These are phyloP conservation scores for Synanthedon tipuliformis DNA, from an alignment of 2,888 invertebrate genomes.

Conservation along the genomic window DNA sequence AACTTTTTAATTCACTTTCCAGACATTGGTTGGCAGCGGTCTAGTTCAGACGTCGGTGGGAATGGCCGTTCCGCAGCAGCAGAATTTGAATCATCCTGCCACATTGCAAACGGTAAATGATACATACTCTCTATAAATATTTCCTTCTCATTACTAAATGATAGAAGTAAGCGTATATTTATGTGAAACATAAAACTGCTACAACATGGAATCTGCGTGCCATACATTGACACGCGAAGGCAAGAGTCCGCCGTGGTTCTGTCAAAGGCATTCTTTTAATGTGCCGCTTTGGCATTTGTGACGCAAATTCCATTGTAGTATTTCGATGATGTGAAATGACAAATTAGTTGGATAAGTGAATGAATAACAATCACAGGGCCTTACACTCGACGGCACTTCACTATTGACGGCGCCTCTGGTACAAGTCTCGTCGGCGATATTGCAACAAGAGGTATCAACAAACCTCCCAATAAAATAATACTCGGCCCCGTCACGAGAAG, in stretches of 20 bases:
- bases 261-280: no score
- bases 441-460: conserved; percentile 43
- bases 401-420: conserved; percentile 46
- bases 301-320: no score
- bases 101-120: conserved; percentile 43
- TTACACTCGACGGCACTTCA: conserved; percentile 44
- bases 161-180: conserved; percentile 3
- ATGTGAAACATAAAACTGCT: no score
- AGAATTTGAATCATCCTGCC: conserved; percentile 28
- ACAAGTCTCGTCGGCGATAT: conserved; percentile 41
- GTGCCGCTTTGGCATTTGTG: no score
- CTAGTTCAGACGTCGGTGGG: conserved; percentile 54
- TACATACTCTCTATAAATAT: background rate
- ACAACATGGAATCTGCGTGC: no score
- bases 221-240: no score
- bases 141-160: background rate
- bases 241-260: no score
- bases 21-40: conserved; percentile 32
- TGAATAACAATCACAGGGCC: conserved; percentile 10
- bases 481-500: no score
- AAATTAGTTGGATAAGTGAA: no score
- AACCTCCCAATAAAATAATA: background rate
- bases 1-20: background rate
- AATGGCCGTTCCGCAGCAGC: conserved; percentile 41
- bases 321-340: no score